A percentile compares a stretch with the other conserved stretches of the same genome.
These are phyloP conservation scores for Polia nebulosa DNA, from an alignment of 2,888 invertebrate species.

Conservation along the genomic window DNA sequence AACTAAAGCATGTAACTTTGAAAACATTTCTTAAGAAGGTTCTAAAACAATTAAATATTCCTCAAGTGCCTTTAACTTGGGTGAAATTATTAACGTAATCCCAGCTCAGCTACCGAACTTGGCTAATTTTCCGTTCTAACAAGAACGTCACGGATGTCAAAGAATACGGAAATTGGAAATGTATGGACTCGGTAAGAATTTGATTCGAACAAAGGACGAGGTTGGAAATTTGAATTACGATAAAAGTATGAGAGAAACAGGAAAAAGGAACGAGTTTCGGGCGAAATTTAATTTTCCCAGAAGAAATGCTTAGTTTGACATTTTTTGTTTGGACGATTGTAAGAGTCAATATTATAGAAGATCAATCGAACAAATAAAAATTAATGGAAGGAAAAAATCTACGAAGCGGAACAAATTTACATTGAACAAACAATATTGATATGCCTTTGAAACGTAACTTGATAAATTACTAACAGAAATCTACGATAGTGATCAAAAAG, in stretches of 20 bases:
- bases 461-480: neutral
- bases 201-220: slow-evolving; percentile 31
- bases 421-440: neutral
- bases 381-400: neutral
- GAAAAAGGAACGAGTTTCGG: slow-evolving; percentile 26
- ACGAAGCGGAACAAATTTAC: neutral
- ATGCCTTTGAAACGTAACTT: neutral
- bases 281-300: neutral
- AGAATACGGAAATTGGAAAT: slow-evolving; percentile 48
- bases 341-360: slow-evolving; percentile 5
- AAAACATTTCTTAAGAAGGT: slow-evolving; percentile 64
- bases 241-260: slow-evolving; percentile 21
- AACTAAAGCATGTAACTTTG: slow-evolving; percentile 50
- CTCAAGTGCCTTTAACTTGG: slow-evolving; percentile 62
- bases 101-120: slow-evolving; percentile 59
- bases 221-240: slow-evolving; percentile 28
- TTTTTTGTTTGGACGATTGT: slow-evolving; percentile 6
- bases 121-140: slow-evolving; percentile 53
- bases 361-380: slow-evolving; percentile 8
- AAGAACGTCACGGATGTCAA: slow-evolving; percentile 46
- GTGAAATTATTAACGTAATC: slow-evolving; percentile 67
- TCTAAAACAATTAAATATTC: slow-evolving; percentile 67
- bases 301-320: slow-evolving; percentile 18
- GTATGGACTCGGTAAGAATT: slow-evolving; percentile 46
- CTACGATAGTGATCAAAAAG: neutral